Percentiles rank a stretch among this genome's conserved stretches.
Evolutionary conservation across 1,140 invertebrate species (phyloP).

Genomic region (Rhyzopertha dominica): DNA sequence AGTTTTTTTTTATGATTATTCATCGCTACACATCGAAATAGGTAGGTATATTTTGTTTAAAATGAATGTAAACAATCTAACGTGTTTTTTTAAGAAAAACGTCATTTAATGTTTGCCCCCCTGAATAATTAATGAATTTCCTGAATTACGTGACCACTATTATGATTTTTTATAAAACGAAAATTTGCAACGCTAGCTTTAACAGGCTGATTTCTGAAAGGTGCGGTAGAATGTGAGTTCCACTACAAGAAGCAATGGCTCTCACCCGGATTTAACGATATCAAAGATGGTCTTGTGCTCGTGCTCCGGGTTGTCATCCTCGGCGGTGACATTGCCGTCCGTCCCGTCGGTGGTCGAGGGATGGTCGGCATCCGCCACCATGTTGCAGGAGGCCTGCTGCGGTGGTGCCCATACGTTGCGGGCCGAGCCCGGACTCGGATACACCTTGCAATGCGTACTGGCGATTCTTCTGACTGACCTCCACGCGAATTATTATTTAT

Average conservation of each 20-base stretch:
- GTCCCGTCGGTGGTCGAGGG: slow-evolving; percentile 46
- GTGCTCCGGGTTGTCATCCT: slow-evolving; percentile 47
- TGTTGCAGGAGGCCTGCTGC: slow-evolving; percentile 62
- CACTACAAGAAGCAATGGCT: slow-evolving; percentile 8
- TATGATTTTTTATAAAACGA: too few relatives aligned
- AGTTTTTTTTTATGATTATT: too few relatives aligned
- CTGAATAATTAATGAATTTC: too few relatives aligned
- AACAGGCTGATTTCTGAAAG: too few relatives aligned
- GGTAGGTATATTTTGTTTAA: too few relatives aligned
- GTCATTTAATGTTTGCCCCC: too few relatives aligned
- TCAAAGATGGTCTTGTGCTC: slow-evolving; percentile 58
- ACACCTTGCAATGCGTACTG: slow-evolving; percentile 54
- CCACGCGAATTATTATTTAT: too few relatives aligned
- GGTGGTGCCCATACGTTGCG: slow-evolving; percentile 79
- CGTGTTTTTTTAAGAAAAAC: too few relatives aligned
- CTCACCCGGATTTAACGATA: slow-evolving; percentile 59
- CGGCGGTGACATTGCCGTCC: slow-evolving; percentile 47
- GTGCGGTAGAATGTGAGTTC: slow-evolving; percentile 5
- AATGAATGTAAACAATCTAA: too few relatives aligned
- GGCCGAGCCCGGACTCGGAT: slow-evolving; percentile 75
- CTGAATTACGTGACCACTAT: too few relatives aligned
- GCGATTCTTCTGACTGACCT: slow-evolving; percentile 10
- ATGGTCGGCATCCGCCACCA: slow-evolving; percentile 61
- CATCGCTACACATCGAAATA: too few relatives aligned
- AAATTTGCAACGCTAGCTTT: too few relatives aligned